These are phyloP conservation scores for Tangara arthus DNA, from an alignment of 2,797 vertebrate genomes.

Conservation along the genomic window DNA sequence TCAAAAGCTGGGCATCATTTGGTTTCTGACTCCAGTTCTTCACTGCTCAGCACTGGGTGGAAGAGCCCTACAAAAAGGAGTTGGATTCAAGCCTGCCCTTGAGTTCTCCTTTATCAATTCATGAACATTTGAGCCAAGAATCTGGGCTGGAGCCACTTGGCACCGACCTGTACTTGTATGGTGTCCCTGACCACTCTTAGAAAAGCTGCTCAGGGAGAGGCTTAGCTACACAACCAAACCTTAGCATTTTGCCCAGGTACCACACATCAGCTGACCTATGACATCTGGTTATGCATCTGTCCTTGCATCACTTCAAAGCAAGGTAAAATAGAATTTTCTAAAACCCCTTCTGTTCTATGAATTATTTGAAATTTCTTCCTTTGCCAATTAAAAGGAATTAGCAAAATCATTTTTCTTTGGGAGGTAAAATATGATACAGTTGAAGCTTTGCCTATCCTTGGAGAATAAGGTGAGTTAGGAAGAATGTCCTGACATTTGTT, in stretches of 20 bases:
- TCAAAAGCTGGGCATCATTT: neutral
- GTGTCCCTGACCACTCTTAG: neutral
- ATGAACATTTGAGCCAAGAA: neutral
- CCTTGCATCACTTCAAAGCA: neutral
- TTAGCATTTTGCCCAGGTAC: neutral
- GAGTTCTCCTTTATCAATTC: neutral
- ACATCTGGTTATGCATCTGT: neutral
- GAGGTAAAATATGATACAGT: neutral
- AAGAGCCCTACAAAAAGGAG: neutral
- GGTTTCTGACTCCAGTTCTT: neutral
- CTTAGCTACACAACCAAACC: neutral
- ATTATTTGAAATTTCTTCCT: neutral
- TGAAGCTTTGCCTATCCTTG: neutral
- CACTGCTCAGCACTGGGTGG: neutral
- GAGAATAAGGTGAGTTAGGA: neutral
- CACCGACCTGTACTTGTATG: accelerated
- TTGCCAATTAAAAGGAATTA: neutral
- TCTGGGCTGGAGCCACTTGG: neutral
- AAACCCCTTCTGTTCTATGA: neutral
- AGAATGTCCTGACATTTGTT: neutral
- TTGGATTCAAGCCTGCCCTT: neutral
- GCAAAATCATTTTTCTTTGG: neutral
- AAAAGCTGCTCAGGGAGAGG: neutral
- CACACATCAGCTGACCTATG: neutral
- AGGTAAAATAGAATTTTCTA: neutral